Conservation (phyloP, 2,113 vertebrate genomes). For the Terrapene triunguis region DNA sequence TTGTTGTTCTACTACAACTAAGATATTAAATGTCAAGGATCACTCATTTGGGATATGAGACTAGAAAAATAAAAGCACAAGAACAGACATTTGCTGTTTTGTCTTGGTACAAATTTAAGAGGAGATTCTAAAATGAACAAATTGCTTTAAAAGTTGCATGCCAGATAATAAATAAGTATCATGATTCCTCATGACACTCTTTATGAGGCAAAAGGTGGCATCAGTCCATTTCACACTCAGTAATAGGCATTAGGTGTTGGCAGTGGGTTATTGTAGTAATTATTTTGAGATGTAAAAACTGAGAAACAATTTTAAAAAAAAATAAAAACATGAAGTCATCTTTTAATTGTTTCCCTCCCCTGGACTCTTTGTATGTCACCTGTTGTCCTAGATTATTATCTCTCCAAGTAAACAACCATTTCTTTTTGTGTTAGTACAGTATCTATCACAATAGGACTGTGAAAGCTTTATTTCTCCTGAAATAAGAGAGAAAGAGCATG, state of each 20-base stretch:
- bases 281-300: not conserved
- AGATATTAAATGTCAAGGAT: not conserved
- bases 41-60: not conserved
- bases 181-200: not conserved
- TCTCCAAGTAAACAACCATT: not conserved
- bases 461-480: not conserved
- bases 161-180: not conserved
- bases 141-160: not conserved
- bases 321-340: not conserved
- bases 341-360: not conserved
- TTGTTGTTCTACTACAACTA: not conserved
- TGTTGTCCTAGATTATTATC: not conserved
- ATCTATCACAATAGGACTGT: not conserved
- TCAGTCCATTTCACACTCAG: not conserved
- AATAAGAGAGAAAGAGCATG: not conserved
- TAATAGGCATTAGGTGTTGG: not conserved
- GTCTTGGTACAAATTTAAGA: not conserved
- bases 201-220: not conserved
- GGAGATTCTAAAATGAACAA: not conserved
- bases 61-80: not conserved
- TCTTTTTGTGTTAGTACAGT: not conserved
- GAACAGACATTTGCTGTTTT: not conserved
- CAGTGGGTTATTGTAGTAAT: not conserved
- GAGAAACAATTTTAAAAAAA: no score
- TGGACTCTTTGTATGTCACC: not conserved